Percentiles rank a stretch among this genome's conserved stretches.
These are phyloP conservation scores for Lepidurus arcticus DNA, from an alignment of 1,140 invertebrate species.

Conservation along the genomic window DNA sequence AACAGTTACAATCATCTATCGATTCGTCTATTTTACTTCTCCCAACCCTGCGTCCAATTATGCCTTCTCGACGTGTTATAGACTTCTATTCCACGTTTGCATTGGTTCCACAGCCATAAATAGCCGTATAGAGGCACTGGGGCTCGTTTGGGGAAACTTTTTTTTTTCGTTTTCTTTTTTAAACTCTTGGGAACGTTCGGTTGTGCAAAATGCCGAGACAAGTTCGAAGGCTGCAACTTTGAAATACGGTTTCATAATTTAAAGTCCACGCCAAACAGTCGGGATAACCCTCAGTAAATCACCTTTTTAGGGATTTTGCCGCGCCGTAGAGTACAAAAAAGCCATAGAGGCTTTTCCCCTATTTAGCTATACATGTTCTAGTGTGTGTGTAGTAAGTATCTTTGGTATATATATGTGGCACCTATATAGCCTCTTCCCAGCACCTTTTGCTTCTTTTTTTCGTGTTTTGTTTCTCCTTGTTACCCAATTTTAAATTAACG, in stretches of 20 bases:
- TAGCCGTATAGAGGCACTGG: constrained; percentile 3
- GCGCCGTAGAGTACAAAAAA: not conserved
- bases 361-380: not conserved
- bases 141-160: not conserved
- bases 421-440: not conserved
- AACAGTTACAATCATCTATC: constrained; percentile 23
- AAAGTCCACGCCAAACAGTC: constrained; percentile 10
- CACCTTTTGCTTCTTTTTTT: not conserved
- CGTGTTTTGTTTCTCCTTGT: not conserved
- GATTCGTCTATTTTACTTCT: constrained; percentile 1
- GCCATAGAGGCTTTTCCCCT: not conserved
- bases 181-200: not conserved
- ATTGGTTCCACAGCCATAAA: not conserved
- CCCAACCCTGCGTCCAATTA: not conserved
- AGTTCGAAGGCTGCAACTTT: not conserved
- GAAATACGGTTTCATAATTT: constrained; percentile 22
- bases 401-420: not conserved
- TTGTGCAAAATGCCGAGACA: not conserved
- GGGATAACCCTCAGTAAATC: constrained; percentile 21
- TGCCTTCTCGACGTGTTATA: not conserved
- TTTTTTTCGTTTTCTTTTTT: too few relatives aligned
- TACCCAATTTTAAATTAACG: constrained; percentile 15
- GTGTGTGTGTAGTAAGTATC: not conserved
- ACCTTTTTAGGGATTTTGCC: not conserved
- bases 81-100: not conserved